Evolutionary conservation across 2,113 vertebrate species (phyloP).

Genomic region (Forbesichthys agassizii): DNA sequence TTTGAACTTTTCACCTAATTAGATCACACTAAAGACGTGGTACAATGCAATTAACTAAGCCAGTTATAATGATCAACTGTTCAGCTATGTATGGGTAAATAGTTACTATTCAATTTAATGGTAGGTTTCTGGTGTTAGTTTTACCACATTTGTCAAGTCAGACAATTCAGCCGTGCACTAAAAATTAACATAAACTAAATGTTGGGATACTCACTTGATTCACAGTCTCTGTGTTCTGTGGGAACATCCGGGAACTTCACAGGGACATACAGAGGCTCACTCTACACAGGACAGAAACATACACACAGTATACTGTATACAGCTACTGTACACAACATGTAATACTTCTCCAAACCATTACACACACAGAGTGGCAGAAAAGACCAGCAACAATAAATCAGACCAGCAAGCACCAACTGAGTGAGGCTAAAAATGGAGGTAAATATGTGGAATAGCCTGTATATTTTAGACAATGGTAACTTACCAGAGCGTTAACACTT

Average conservation of each 20-base stretch:
- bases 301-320: neutral
- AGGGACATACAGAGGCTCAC: constrained; percentile 94
- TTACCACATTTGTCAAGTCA: neutral
- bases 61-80: neutral
- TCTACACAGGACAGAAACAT: constrained; percentile 75
- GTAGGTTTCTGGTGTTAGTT: neutral
- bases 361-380: too few relatives aligned
- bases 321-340: neutral
- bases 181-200: neutral
- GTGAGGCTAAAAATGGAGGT: too few relatives aligned
- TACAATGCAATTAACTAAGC: neutral
- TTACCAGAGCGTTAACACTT: constrained; percentile 86
- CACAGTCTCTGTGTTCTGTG: constrained; percentile 79
- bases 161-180: too few relatives aligned
- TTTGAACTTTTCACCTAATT: neutral
- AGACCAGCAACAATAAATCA: too few relatives aligned
- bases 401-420: too few relatives aligned
- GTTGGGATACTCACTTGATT: constrained; percentile 82
- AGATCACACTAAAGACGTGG: neutral
- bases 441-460: too few relatives aligned
- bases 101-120: too few relatives aligned
- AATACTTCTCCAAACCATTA: too few relatives aligned
- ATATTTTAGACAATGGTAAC: neutral
- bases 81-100: too few relatives aligned
- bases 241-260: constrained; percentile 93